Conservation (phyloP, 1,140 invertebrate species). For the Hestina assimilis region DNA sequence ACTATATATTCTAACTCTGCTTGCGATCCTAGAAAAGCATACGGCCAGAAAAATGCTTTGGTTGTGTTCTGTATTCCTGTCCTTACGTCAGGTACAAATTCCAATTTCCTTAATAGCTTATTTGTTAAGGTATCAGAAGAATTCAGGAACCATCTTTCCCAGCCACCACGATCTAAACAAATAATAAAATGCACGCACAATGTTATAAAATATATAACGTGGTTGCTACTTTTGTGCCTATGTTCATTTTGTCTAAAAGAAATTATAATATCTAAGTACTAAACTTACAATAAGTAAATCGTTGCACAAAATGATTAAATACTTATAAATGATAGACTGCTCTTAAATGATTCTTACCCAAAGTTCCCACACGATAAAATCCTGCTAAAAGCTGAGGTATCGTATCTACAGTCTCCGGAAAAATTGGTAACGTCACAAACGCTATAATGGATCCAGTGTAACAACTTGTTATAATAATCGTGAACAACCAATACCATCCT, state of each 20-base stretch:
- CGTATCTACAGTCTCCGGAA: constrained; percentile 83
- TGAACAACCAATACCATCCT: constrained; percentile 89
- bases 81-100: constrained; percentile 81
- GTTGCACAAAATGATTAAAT: too few species aligned
- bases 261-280: too few species aligned
- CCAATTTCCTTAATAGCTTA: constrained; percentile 81
- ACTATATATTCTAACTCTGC: constrained; percentile 84
- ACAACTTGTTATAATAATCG: constrained; percentile 87
- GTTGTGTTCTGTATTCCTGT: constrained; percentile 84
- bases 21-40: constrained; percentile 85
- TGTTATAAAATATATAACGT: too few species aligned
- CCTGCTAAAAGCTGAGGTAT: constrained; percentile 80
- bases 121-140: constrained; percentile 79
- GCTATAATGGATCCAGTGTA: constrained; percentile 89
- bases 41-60: constrained; percentile 84
- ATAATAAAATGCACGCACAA: too few species aligned
- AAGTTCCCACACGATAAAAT: constrained; percentile 81
- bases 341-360: constrained; percentile 66
- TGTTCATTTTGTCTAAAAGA: too few species aligned
- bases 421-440: constrained; percentile 86
- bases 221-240: too few species aligned
- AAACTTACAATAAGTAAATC: too few species aligned
- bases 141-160: constrained; percentile 84
- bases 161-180: constrained; percentile 82
- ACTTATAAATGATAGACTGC: background rate